phyloP scores from a whole-genome alignment of 2,113 vertebrate species.

The Sylvilagus bachmani region DNA sequence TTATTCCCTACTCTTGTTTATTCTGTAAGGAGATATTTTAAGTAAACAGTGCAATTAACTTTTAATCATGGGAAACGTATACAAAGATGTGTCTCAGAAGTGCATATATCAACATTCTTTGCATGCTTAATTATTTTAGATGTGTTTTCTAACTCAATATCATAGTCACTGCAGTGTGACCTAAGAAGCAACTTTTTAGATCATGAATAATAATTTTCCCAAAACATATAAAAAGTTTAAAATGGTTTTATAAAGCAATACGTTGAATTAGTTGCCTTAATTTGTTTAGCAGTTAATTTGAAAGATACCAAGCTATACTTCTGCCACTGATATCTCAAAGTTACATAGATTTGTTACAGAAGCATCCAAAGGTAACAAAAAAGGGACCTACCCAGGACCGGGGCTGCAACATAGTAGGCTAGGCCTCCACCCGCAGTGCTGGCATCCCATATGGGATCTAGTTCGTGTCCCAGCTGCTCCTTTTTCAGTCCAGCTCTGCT shows the following conservation, averaged over 20 bases:
- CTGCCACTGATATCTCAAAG: not conserved
- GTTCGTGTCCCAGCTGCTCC: too few species aligned
- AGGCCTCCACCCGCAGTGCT: too few species aligned
- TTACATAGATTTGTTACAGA: not conserved
- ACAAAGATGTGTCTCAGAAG: not conserved
- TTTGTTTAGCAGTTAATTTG: conserved; percentile 2
- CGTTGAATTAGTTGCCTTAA: not conserved
- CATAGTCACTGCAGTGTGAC: not conserved
- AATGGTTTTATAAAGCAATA: not conserved
- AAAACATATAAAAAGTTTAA: not conserved
- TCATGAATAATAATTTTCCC: not conserved
- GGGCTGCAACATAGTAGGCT: too few species aligned
- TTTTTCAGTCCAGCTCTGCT: too few species aligned
- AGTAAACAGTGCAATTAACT: not conserved
- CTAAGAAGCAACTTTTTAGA: not conserved
- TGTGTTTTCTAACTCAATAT: not conserved
- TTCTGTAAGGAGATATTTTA: not conserved
- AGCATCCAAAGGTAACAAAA: too few species aligned
- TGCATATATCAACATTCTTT: not conserved
- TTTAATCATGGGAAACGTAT: not conserved
- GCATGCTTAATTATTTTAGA: not conserved
- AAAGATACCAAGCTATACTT: not conserved
- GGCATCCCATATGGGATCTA: too few species aligned
- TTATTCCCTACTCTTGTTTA: not conserved
- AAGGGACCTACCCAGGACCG: too few species aligned